These are phyloP conservation scores for Helarctos malayanus DNA, from an alignment of 2,797 vertebrate species.

Conservation along the genomic window DNA sequence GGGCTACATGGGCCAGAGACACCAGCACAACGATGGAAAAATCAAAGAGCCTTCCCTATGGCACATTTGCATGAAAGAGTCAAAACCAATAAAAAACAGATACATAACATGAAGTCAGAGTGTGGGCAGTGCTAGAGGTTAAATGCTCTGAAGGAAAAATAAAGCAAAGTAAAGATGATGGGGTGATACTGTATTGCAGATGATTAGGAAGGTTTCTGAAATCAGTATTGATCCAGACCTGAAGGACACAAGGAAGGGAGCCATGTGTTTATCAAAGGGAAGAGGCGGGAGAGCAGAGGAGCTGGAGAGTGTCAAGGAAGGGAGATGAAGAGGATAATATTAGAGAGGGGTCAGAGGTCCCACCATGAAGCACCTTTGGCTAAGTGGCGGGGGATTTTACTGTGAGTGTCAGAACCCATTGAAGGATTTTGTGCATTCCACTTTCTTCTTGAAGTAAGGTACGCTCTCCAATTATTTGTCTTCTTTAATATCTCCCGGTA, in stretches of 20 bases:
- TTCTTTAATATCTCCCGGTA: not conserved
- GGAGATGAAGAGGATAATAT: not conserved
- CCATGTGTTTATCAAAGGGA: too few relatives aligned
- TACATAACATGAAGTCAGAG: not conserved
- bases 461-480: not conserved
- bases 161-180: not conserved
- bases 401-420: not conserved
- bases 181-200: not conserved
- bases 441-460: not conserved
- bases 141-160: slow-evolving; percentile 9
- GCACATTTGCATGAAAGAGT: not conserved
- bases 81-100: slow-evolving; percentile 13
- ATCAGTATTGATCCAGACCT: not conserved
- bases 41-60: not conserved
- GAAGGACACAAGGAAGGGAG: not conserved
- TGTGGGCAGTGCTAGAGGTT: not conserved
- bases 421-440: not conserved
- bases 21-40: not conserved
- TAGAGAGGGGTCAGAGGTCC: not conserved
- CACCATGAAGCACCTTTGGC: not conserved
- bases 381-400: not conserved
- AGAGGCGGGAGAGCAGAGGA: not conserved
- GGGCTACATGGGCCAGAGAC: not conserved
- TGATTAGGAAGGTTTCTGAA: not conserved
- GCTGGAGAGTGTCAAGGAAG: too few relatives aligned